Conservation (phyloP, 1,140 invertebrate genomes). For the Euwallacea similis region DNA sequence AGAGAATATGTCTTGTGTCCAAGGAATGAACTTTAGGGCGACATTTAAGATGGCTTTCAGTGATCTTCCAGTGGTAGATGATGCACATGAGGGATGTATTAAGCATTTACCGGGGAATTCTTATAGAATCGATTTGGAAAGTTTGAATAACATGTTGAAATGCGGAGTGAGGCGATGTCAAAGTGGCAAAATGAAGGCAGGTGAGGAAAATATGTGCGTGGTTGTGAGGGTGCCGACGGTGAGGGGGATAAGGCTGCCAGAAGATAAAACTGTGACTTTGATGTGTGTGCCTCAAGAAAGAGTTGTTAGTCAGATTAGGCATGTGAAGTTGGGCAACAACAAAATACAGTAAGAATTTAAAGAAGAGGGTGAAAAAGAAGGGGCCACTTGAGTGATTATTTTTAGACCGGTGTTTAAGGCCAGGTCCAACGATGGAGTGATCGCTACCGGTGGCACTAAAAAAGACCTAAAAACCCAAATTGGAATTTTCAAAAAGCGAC, state of each 20-base stretch:
- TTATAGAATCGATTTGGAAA: constrained; percentile 42
- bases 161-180: constrained; percentile 54
- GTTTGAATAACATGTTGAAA: constrained; percentile 37
- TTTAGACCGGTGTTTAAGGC: constrained; percentile 33
- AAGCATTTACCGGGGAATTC: constrained; percentile 1
- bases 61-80: constrained; percentile 38
- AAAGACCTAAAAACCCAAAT: constrained; percentile 63
- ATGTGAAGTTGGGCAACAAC: constrained; percentile 41
- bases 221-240: constrained; percentile 64
- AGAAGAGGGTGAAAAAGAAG: neutral
- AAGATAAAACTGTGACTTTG: constrained; percentile 64
- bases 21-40: constrained; percentile 28
- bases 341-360: constrained; percentile 34
- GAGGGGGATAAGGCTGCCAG: constrained; percentile 61
- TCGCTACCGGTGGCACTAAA: constrained; percentile 61
- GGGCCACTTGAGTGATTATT: constrained; percentile 11
- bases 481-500: constrained; percentile 59
- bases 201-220: constrained; percentile 57
- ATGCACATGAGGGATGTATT: constrained; percentile 35
- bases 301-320: constrained; percentile 61
- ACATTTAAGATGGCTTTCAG: constrained; percentile 22
- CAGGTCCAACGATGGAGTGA: constrained; percentile 53
- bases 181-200: neutral
- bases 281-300: constrained; percentile 65
- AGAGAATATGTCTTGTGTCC: constrained; percentile 48